Percentiles rank a stretch among this genome's conserved stretches.
Evolutionary conservation across 2,888 invertebrate genomes (phyloP).

Genomic region (Scaptomyza flava): DNA sequence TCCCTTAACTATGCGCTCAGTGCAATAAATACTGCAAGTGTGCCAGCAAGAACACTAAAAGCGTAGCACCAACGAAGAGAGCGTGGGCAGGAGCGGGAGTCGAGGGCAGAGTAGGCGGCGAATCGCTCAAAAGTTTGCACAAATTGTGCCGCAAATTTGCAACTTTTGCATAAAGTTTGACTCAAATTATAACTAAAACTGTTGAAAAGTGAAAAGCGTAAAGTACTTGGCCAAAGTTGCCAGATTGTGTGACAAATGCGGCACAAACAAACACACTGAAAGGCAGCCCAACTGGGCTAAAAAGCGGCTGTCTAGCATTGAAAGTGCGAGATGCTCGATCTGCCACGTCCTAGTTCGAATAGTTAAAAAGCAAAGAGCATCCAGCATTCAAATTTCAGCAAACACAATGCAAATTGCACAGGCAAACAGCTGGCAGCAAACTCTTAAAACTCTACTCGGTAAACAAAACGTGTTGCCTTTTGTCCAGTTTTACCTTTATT

Average conservation of each 20-base stretch:
- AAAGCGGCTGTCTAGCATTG: not conserved
- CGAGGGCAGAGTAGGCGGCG: slow-evolving; percentile 3
- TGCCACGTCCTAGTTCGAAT: not conserved
- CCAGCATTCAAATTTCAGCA: slow-evolving; percentile 12
- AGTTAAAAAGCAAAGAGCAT: not conserved
- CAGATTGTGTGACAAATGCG: slow-evolving; percentile 70
- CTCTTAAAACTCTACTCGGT: not conserved
- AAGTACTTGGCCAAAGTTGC: slow-evolving; percentile 65
- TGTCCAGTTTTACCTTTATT: not conserved
- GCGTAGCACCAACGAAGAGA: not conserved
- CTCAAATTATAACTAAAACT: slow-evolving; percentile 69
- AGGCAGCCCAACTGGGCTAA: slow-evolving; percentile 8
- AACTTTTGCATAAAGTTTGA: slow-evolving; percentile 76
- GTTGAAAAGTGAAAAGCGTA: slow-evolving; percentile 72
- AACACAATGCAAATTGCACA: not conserved
- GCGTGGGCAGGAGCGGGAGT: not conserved
- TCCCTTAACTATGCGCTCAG: slow-evolving; percentile 19
- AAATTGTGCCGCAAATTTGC: slow-evolving; percentile 76
- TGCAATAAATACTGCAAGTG: slow-evolving; percentile 33
- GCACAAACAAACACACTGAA: slow-evolving; percentile 23
- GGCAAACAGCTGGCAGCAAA: not conserved
- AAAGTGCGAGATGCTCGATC: not conserved
- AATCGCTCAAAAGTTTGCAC: slow-evolving; percentile 65
- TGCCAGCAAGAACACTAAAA: not conserved
- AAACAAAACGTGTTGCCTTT: not conserved